phyloP scores from a whole-genome alignment of 1,140 invertebrate species.

The Leucophenga varia region DNA sequence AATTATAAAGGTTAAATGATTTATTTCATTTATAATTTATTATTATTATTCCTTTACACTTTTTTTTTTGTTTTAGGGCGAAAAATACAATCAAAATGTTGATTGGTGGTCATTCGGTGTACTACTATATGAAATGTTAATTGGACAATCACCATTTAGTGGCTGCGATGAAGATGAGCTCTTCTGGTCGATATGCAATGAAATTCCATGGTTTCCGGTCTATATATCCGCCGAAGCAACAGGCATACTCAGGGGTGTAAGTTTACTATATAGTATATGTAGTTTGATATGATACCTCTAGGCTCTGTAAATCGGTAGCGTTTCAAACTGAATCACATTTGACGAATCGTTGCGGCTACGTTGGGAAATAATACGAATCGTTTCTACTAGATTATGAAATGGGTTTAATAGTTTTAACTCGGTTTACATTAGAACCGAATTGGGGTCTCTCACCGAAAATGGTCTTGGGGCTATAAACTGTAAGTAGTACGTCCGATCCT shows the following conservation, averaged over 20 bases:
- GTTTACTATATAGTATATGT: constrained; percentile 24
- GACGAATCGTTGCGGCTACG: too few relatives aligned
- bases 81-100: constrained; percentile 95
- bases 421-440: too few relatives aligned
- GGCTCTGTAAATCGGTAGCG: too few relatives aligned
- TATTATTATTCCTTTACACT: not conserved
- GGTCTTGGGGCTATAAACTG: too few relatives aligned
- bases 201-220: constrained; percentile 92
- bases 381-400: too few relatives aligned
- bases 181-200: constrained; percentile 98
- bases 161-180: constrained; percentile 98
- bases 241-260: constrained; percentile 72
- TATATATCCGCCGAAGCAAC: constrained; percentile 86
- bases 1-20: constrained; percentile 65
- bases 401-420: too few relatives aligned
- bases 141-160: constrained; percentile 97
- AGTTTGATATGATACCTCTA: too few relatives aligned
- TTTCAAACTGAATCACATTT: too few relatives aligned
- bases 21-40: not conserved
- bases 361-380: too few relatives aligned
- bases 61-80: constrained; percentile 66
- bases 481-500: too few relatives aligned
- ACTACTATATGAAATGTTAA: constrained; percentile 96
- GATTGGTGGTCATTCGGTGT: constrained; percentile 99
- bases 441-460: too few relatives aligned